phyloP scores from a whole-genome alignment of 2,888 invertebrate genomes.

The Eutolmus rufibarbis region DNA sequence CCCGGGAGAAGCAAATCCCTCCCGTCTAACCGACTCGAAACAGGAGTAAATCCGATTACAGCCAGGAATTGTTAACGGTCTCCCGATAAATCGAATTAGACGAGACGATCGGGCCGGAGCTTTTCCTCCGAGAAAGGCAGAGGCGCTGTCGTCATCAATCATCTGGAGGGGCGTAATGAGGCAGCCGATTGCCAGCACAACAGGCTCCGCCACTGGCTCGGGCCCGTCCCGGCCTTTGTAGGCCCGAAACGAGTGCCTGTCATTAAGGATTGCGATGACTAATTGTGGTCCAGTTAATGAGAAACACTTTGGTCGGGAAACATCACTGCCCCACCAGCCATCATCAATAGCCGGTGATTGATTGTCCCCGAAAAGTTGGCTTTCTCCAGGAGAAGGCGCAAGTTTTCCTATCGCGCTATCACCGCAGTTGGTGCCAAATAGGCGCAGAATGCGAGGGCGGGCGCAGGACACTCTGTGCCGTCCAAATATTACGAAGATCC shows the following conservation, averaged over 20 bases:
- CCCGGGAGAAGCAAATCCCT: not conserved
- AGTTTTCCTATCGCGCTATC: not conserved
- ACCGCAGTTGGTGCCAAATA: not conserved
- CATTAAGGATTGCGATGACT: slow-evolving; percentile 40
- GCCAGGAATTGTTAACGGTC: slow-evolving; percentile 31
- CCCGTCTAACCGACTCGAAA: not conserved
- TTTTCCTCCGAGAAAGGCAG: not conserved
- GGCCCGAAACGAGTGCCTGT: slow-evolving; percentile 8
- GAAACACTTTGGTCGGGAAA: slow-evolving; percentile 38
- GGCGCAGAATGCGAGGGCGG: not conserved
- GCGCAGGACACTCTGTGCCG: not conserved
- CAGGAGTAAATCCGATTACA: slow-evolving; percentile 20
- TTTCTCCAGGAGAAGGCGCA: not conserved
- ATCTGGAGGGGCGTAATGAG: slow-evolving; percentile 22
- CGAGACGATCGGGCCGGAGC: not conserved
- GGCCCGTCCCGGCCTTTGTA: not conserved
- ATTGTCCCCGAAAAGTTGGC: slow-evolving; percentile 8
- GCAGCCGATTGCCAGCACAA: slow-evolving; percentile 19
- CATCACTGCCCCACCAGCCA: slow-evolving; percentile 9
- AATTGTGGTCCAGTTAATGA: slow-evolving; percentile 40
- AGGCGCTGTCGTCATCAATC: slow-evolving; percentile 15
- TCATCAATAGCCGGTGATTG: slow-evolving; percentile 34
- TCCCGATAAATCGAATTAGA: slow-evolving; percentile 31
- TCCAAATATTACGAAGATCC: not conserved
- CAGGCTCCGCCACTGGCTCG: not conserved